Percentiles rank a stretch among this genome's conserved stretches.
phyloP scores from a whole-genome alignment of 2,113 vertebrate species.

The Micronycteris hirsuta region DNA sequence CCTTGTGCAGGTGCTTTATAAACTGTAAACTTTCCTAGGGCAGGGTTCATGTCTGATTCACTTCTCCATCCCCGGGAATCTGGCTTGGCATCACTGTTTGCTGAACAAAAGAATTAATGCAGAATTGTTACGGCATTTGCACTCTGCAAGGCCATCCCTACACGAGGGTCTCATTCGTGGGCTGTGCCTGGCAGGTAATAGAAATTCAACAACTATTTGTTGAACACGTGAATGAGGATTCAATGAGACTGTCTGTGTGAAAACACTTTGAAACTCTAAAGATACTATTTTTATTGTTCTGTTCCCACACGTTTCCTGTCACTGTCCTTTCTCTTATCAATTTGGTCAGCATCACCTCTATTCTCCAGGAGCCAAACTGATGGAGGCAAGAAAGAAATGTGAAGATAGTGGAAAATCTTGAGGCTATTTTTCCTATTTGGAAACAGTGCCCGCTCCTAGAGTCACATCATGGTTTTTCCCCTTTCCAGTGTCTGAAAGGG shows the following conservation, averaged over 20 bases:
- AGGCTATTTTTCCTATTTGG: background rate
- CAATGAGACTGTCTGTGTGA: background rate
- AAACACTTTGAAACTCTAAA: background rate
- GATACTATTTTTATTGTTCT: background rate
- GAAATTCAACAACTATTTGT: background rate
- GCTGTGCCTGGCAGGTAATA: background rate
- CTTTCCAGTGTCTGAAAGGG: background rate
- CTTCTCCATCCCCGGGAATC: background rate
- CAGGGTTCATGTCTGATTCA: background rate
- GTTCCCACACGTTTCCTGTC: background rate
- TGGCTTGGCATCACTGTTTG: background rate
- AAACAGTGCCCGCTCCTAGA: background rate
- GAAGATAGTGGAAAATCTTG: background rate
- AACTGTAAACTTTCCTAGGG: conserved; percentile 10
- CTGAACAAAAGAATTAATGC: background rate
- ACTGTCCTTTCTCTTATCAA: background rate
- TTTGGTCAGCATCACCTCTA: background rate
- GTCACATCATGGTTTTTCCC: background rate
- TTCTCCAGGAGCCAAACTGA: background rate
- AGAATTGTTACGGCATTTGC: background rate
- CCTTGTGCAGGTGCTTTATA: background rate
- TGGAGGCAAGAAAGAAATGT: background rate
- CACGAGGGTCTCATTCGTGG: background rate
- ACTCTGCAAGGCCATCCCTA: background rate
- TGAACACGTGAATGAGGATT: background rate